Base-by-base conservation (phyloP, 2,113 vertebrate genomes). In the Notothenia coriiceps region DNA sequence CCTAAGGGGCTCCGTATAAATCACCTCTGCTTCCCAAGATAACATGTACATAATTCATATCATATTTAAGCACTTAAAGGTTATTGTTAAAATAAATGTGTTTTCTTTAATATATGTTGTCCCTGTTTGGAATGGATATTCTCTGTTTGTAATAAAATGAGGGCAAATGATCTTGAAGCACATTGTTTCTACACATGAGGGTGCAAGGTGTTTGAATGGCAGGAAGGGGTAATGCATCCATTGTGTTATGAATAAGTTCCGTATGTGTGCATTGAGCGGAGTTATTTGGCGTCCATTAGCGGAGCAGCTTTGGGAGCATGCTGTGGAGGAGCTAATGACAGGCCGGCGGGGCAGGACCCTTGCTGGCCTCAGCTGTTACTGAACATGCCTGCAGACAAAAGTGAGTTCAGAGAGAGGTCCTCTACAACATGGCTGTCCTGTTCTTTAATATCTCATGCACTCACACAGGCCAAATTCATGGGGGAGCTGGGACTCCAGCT, bases 61-160 rank as follows among this genome's bases (percentile, higher is more conserved):
- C 56, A 64, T 83, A 61, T 82, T 82, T 70, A 72, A 87, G 74
- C 75, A 63, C 66, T 82, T 25, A 9, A 47, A 15, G 77, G 14
- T 67, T 57, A 51, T 70, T 54, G 52, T 65, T 73, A 29, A 63
- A 46, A 59, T 29, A 35, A 65, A 68, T 22, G 11, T 40, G 44
- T 56, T 68, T 83, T 51, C n/a, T 91, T 91, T 89, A 89, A 55
- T 93, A 74, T 85, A 63, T 69, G 79, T 80, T 68, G 69, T 81
- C 60, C 25, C 70, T 74, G 71, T 80, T 85, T 62, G 43, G 79
- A 83, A 70, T 72, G 47, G 60, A 73, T 40, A 69, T 62, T 49
- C 52, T 87, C 59, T 85, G 60, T 91, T 93, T 90, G 17, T 87
- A 93, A 91, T 93, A 93, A 92, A 91, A 86, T 51, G 29, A 6